Base-by-base conservation (phyloP, 2,888 invertebrate species). In the Brachypalpus laphriformis region DNA sequence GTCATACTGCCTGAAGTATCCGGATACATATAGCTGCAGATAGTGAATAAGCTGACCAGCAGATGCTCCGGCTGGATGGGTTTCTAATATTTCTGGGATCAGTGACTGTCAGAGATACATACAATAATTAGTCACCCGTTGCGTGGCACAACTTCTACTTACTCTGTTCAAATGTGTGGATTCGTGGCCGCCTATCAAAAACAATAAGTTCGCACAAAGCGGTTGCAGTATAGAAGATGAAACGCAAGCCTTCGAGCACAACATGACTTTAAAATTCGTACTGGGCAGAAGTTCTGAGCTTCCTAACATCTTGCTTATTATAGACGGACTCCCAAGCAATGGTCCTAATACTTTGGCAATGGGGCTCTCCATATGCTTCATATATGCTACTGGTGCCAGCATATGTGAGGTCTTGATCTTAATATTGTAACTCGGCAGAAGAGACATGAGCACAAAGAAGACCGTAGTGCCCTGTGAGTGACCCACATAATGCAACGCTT, bases 401-500 rank as follows among this genome's bases (percentile, higher is more conserved):
- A 95, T 94, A 78, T 95, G 94, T 89, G 95, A 95, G 0, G 94
- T 93, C 88, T 94, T 93, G 40, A 97, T 92, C 63, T 94, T 93
- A 54, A 94, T 93, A 87, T 96, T 95, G 86, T 95, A 95, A 87
- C 95, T 93, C 0, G 95, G 95, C 87, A 94, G 92, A n/a, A 94
- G 93, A 0, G 96, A 95, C 59, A 96, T 93, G 90, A 96, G 93
- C 1, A 95, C 95, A 89, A 95, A 96, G 88, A 95, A 94, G 87
- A 95, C 94, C 0, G 97, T 96, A 0, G 97, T 96, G 1, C 98
- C 91, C 87, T 91, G 91, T 0, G 91, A 91, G 77, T 91, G 91
- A 94, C 97, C 98, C 0, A 96, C 92, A 90, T 97, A 97, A 89
- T 95, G 95, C 0, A 98, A 89, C 28, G 94, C 92, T 2, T 93